Percentiles rank a stretch among this genome's conserved stretches.
Evolutionary conservation across 1,140 invertebrate genomes (phyloP).

Genomic region (Drosophila littoralis): DNA sequence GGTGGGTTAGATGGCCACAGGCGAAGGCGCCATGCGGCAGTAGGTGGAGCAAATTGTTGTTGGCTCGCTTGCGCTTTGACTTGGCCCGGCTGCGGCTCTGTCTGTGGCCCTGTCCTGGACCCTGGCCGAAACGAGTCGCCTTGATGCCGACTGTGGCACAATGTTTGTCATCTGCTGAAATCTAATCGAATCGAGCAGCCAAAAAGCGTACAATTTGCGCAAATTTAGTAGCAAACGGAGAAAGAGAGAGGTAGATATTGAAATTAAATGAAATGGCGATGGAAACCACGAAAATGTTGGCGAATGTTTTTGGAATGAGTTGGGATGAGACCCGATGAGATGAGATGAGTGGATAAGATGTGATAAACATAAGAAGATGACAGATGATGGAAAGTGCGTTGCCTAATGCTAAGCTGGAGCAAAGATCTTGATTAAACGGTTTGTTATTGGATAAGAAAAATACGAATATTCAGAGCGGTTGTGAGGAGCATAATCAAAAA

Average conservation of each 20-base stretch:
- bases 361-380: constrained; percentile 58
- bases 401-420: constrained; percentile 11
- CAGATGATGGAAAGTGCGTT: constrained; percentile 51
- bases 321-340: constrained; percentile 7
- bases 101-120: constrained; percentile 15
- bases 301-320: constrained; percentile 12
- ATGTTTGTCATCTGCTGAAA: constrained; percentile 80
- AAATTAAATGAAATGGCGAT: constrained; percentile 45
- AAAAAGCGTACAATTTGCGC: constrained; percentile 51
- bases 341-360: constrained; percentile 38
- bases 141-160: constrained; percentile 40
- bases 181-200: constrained; percentile 72
- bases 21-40: constrained; percentile 25
- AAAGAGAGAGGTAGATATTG: constrained; percentile 20
- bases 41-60: constrained; percentile 53
- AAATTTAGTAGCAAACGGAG: constrained; percentile 36
- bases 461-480: too few relatives aligned
- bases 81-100: constrained; percentile 3
- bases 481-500: background rate
- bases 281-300: constrained; percentile 49
- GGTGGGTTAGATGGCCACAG: constrained; percentile 5
- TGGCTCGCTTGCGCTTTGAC: constrained; percentile 56
- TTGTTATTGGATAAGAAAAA: too few relatives aligned
- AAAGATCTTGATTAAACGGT: constrained; percentile 6
- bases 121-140: constrained; percentile 32